These are phyloP conservation scores for Epirrita christyi DNA, from an alignment of 2,888 invertebrate genomes.

Conservation along the genomic window DNA sequence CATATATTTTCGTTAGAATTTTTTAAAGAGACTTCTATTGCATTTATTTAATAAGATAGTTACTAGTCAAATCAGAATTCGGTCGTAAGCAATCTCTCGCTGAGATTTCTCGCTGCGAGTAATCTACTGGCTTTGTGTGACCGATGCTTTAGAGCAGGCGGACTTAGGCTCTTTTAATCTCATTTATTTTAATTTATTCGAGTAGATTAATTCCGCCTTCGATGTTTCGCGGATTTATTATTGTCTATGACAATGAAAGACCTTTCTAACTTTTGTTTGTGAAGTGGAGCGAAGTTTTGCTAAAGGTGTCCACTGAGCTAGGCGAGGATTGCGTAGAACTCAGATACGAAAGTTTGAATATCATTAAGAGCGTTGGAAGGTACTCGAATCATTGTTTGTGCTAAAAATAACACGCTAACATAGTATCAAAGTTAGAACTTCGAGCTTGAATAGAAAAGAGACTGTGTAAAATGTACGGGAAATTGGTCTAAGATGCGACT, in stretches of 20 bases:
- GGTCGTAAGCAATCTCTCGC: not conserved
- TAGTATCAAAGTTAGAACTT: too few species aligned
- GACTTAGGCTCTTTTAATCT: conserved; percentile 71
- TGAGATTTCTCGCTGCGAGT: not conserved
- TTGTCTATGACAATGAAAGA: conserved; percentile 30
- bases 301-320: conserved; percentile 18
- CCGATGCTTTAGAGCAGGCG: conserved; percentile 4
- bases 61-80: too few species aligned
- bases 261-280: conserved; percentile 20
- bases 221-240: conserved; percentile 55
- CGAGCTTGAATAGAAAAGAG: too few species aligned
- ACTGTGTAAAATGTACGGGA: too few species aligned
- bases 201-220: conserved; percentile 69
- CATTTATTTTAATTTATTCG: conserved; percentile 83
- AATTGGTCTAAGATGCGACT: too few species aligned
- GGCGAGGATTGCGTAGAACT: conserved; percentile 5
- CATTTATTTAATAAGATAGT: too few species aligned
- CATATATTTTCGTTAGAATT: too few species aligned
- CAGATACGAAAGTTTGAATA: conserved; percentile 7
- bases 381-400: too few species aligned
- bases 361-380: not conserved
- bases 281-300: conserved; percentile 19
- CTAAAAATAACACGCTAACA: too few species aligned
- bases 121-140: conserved; percentile 11
- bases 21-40: too few species aligned